phyloP scores from a whole-genome alignment of 2,888 invertebrate species.

The Cryptops parisi region DNA sequence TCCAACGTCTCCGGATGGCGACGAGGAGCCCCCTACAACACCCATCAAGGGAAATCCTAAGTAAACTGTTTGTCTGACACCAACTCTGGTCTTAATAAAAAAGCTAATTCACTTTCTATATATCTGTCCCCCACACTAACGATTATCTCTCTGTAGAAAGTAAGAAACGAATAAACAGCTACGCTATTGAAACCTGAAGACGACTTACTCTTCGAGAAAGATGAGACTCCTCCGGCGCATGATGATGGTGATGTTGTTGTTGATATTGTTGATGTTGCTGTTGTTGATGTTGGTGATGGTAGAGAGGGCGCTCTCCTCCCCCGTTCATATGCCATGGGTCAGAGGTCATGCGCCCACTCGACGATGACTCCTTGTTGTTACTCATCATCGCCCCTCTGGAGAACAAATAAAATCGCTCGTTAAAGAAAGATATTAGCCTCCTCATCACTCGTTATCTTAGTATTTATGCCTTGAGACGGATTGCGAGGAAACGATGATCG shows the following conservation, averaged over 20 bases:
- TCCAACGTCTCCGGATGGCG: not conserved
- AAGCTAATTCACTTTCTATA: no score
- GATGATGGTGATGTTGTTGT: no score
- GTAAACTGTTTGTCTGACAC: not conserved
- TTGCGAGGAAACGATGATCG: no score
- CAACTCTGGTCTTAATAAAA: no score
- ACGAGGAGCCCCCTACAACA: not conserved
- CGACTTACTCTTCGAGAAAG: not conserved
- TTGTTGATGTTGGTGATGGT: not conserved
- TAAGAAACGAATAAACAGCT: no score
- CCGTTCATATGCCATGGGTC: conserved; percentile 17
- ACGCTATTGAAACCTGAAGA: no score
- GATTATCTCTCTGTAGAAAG: no score
- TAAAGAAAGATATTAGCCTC: no score
- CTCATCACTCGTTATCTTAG: no score
- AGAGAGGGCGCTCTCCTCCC: conserved; percentile 14
- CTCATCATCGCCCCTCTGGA: not conserved
- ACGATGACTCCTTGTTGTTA: not conserved
- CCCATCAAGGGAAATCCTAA: not conserved
- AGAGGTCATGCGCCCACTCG: not conserved
- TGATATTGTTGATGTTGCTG: no score
- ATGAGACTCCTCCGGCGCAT: not conserved
- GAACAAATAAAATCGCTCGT: not conserved
- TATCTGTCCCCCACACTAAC: no score
- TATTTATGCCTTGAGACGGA: no score